These are phyloP conservation scores for Serilophus lunatus DNA, from an alignment of 2,113 vertebrate genomes.

Conservation along the genomic window DNA sequence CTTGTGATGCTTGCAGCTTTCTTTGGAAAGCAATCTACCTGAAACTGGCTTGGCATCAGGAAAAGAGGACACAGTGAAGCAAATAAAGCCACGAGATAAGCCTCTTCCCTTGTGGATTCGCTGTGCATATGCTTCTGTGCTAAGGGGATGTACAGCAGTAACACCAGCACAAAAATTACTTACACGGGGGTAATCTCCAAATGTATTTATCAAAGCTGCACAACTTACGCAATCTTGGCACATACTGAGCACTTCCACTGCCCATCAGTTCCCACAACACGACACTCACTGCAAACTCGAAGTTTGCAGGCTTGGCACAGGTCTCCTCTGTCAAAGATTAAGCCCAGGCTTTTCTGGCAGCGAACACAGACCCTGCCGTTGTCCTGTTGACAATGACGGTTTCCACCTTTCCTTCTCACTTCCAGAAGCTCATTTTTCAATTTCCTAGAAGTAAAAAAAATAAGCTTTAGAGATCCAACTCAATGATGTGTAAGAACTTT, in stretches of 20 bases:
- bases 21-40: not conserved
- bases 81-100: not conserved
- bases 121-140: not conserved
- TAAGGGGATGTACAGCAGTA: not conserved
- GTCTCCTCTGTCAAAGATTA: slow-evolving; percentile 89
- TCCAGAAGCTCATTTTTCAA: slow-evolving; percentile 94
- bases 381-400: slow-evolving; percentile 71
- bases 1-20: not conserved
- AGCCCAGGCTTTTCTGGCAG: slow-evolving; percentile 86
- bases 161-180: not conserved
- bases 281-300: slow-evolving; percentile 84
- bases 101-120: not conserved
- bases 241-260: slow-evolving; percentile 88
- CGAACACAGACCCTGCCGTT: slow-evolving; percentile 80
- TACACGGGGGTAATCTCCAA: not conserved
- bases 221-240: slow-evolving; percentile 89
- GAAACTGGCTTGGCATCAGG: not conserved
- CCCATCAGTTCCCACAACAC: slow-evolving; percentile 49
- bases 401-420: slow-evolving; percentile 81
- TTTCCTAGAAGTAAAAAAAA: slow-evolving; percentile 73
- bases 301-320: slow-evolving; percentile 81
- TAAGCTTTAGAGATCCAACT: not conserved
- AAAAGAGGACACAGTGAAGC: not conserved
- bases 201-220: fast-evolving
- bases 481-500: not conserved